A percentile compares a stretch with the other conserved stretches of the same genome.
Evolutionary conservation across 37 sponge, comb jelly and placozoan genomes (phyloP).

Genomic region (Diacarnus erythraeanus): DNA sequence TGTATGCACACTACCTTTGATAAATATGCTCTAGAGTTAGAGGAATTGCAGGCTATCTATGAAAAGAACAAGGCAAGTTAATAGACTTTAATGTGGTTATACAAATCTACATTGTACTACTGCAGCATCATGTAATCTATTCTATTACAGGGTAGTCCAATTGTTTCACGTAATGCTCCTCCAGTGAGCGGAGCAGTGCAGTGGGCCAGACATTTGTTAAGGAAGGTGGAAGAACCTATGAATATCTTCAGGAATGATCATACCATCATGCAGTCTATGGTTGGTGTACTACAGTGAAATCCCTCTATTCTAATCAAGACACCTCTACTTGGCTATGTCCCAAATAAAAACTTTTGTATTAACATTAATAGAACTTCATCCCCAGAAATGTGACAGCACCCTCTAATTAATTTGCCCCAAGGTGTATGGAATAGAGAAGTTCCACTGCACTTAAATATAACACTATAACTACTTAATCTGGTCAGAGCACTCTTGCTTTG

Average conservation of each 20-base stretch:
- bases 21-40: slow-evolving; percentile 70
- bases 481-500: too few species aligned
- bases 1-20: slow-evolving; percentile 28
- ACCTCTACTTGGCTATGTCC: too few species aligned
- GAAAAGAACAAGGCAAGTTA: slow-evolving; percentile 75
- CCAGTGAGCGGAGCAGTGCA: slow-evolving; percentile 66
- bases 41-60: slow-evolving; percentile 62
- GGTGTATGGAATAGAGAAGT: too few species aligned
- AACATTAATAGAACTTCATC: too few species aligned
- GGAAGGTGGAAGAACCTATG: slow-evolving; percentile 82
- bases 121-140: not conserved
- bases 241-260: slow-evolving; percentile 60
- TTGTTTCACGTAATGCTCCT: slow-evolving; percentile 40
- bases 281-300: slow-evolving; percentile 13
- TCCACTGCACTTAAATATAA: too few species aligned
- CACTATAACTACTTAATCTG: too few species aligned
- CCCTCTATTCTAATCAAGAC: too few species aligned
- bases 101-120: not conserved
- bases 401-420: too few species aligned
- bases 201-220: slow-evolving; percentile 77
- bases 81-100: too few species aligned
- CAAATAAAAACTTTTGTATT: too few species aligned
- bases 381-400: too few species aligned
- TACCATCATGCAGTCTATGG: slow-evolving; percentile 67
- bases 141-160: slow-evolving; percentile 61